Conservation (phyloP, 2,113 vertebrate species). For the Actenoides hombroni region DNA sequence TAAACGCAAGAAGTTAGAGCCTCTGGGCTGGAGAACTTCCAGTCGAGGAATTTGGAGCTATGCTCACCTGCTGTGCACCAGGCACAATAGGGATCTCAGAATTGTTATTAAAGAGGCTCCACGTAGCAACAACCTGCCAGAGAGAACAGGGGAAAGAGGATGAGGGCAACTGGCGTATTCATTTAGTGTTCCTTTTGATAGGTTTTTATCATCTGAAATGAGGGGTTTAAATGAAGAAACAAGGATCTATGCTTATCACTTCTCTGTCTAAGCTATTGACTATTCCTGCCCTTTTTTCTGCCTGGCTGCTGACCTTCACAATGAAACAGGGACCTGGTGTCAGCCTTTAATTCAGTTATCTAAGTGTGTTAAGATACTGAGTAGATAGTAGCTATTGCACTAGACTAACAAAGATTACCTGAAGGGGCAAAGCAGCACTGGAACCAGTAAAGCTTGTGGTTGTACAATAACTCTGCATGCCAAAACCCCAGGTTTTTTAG, state of each 20-base stretch:
- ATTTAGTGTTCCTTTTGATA: not conserved
- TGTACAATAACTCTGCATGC: not conserved
- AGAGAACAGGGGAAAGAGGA: not conserved
- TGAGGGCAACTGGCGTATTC: not conserved
- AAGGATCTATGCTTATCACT: not conserved
- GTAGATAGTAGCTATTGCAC: not conserved
- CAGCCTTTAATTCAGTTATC: not conserved
- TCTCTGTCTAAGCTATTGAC: not conserved
- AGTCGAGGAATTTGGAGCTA: not conserved
- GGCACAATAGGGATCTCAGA: not conserved
- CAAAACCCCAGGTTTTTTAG: not conserved
- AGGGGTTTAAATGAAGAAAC: not conserved
- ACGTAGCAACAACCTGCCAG: not conserved
- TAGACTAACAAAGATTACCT: not conserved
- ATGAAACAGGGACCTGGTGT: not conserved
- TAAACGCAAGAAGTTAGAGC: not conserved
- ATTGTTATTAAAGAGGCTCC: not conserved
- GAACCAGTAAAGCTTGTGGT: not conserved
- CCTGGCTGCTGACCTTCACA: slow-evolving; percentile 10
- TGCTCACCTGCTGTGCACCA: not conserved
- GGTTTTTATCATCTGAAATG: not conserved
- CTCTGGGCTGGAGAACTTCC: not conserved
- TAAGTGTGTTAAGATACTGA: not conserved
- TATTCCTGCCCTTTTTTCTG: not conserved
- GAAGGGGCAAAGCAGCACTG: not conserved